Percentiles rank a stretch among this genome's conserved stretches.
Evolutionary conservation across 2,888 invertebrate species (phyloP).

Genomic region (Argynnis bischoffii): DNA sequence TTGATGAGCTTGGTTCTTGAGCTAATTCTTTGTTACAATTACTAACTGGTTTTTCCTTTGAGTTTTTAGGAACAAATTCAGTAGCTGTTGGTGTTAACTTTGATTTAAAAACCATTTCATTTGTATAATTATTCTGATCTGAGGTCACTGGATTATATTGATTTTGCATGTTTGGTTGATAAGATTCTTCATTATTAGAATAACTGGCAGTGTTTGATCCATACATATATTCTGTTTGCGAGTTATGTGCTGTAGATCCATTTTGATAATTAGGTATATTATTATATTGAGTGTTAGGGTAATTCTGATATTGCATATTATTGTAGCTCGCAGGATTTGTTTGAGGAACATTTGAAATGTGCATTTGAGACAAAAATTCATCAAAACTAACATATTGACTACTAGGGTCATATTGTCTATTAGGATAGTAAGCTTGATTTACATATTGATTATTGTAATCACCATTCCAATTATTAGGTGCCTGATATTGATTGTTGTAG

Average conservation of each 20-base stretch:
- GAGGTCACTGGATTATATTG: constrained; percentile 49
- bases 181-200: constrained; percentile 50
- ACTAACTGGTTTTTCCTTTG: constrained; percentile 51
- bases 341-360: constrained; percentile 51
- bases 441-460: constrained; percentile 62
- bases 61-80: constrained; percentile 81
- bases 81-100: constrained; percentile 81
- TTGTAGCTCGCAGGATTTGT: constrained; percentile 53
- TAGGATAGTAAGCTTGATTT: constrained; percentile 61
- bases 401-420: constrained; percentile 57
- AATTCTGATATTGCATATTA: constrained; percentile 63
- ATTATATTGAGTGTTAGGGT: constrained; percentile 57
- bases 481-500: constrained; percentile 70
- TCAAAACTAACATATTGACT: constrained; percentile 75
- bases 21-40: constrained; percentile 41
- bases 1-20: constrained; percentile 42
- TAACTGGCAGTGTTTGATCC: constrained; percentile 50
- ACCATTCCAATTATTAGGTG: constrained; percentile 60
- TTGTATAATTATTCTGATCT: constrained; percentile 53
- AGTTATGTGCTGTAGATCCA: constrained; percentile 57
- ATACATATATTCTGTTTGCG: constrained; percentile 57
- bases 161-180: constrained; percentile 52
- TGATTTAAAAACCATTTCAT: constrained; percentile 70
- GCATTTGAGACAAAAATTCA: constrained; percentile 73
- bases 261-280: constrained; percentile 55